Conservation (phyloP, 2,113 vertebrate genomes). For the Pandion haliaetus region DNA sequence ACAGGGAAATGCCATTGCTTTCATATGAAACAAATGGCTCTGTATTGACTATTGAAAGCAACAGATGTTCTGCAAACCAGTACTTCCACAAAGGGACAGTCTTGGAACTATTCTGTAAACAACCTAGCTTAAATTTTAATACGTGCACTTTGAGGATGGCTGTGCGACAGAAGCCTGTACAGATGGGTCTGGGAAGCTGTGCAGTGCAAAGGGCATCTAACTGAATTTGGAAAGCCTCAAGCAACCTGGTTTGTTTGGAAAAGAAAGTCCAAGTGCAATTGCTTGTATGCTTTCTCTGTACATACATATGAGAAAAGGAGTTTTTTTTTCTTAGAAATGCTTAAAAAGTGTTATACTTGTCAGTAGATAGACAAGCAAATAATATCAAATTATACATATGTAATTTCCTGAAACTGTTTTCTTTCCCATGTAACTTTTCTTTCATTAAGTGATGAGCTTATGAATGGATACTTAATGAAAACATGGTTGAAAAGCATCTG, state of each 20-base stretch:
- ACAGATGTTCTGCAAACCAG: constrained; percentile 58
- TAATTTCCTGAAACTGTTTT: background rate
- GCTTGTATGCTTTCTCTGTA: background rate
- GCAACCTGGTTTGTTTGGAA: background rate
- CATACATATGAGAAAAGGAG: background rate
- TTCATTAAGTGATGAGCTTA: background rate
- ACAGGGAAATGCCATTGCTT: constrained; percentile 51
- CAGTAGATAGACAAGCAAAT: background rate
- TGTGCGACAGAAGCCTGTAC: constrained; percentile 40
- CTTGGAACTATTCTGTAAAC: constrained; percentile 65
- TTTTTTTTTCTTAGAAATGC: background rate
- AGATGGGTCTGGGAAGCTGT: constrained; percentile 35
- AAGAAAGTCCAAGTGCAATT: background rate
- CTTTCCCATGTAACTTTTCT: background rate
- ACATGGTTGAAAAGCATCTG: background rate
- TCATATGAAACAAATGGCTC: constrained; percentile 62
- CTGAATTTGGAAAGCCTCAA: background rate
- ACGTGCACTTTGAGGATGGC: constrained; percentile 61
- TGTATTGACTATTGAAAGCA: constrained; percentile 55
- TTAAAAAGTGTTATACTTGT: background rate
- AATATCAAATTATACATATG: background rate
- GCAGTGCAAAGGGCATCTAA: constrained; percentile 10
- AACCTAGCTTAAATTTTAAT: constrained; percentile 54
- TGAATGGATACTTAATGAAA: background rate
- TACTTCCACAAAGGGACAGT: constrained; percentile 55